Percentiles rank a stretch among this genome's conserved stretches.
Conservation (phyloP, 1,140 invertebrate species). For the Pseudoatta argentina region DNA sequence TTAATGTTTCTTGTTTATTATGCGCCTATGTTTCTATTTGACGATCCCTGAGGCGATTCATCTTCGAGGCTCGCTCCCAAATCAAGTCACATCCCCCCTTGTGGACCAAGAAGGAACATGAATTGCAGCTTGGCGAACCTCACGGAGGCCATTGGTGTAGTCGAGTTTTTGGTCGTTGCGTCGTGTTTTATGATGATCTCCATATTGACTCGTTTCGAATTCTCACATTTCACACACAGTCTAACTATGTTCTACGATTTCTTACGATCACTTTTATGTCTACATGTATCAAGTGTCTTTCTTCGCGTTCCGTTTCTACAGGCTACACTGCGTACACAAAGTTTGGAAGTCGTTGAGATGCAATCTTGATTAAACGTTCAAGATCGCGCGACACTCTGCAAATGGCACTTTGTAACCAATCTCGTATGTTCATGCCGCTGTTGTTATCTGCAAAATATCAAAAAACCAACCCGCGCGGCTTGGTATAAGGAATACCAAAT, state of each 20-base stretch:
- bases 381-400: constrained; percentile 68
- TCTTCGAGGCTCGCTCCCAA: constrained; percentile 62
- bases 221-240: constrained; percentile 20
- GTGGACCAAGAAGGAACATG: constrained; percentile 77
- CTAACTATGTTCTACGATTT: constrained; percentile 41
- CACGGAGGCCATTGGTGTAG: constrained; percentile 41
- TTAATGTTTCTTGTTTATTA: constrained; percentile 11
- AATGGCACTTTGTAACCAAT: constrained; percentile 73
- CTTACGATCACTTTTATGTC: constrained; percentile 21
- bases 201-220: constrained; percentile 54
- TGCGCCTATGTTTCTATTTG: constrained; percentile 42
- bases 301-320: constrained; percentile 29
- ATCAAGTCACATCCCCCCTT: constrained; percentile 72
- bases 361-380: constrained; percentile 59
- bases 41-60: constrained; percentile 72
- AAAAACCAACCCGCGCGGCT: constrained; percentile 67
- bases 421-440: constrained; percentile 71
- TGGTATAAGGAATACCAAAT: constrained; percentile 54
- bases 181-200: constrained; percentile 52
- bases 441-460: constrained; percentile 73
- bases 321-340: constrained; percentile 63
- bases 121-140: constrained; percentile 67
- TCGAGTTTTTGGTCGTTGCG: constrained; percentile 34
- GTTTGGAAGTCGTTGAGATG: constrained; percentile 49
- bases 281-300: constrained; percentile 26